phyloP scores from a whole-genome alignment of 1,140 invertebrate species.

The Cheumatopsyche charites region DNA sequence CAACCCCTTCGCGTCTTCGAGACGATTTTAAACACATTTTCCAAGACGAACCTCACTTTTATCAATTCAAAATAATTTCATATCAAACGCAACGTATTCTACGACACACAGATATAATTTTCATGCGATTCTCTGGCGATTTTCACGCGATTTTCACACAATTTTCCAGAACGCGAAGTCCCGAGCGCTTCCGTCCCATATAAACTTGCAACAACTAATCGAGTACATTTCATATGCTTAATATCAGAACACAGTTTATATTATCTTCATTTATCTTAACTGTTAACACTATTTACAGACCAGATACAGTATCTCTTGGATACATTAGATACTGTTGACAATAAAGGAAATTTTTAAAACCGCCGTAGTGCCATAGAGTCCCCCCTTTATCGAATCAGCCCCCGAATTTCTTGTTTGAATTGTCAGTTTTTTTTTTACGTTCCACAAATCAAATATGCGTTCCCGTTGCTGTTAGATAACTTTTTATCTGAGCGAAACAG shows the following conservation, averaged over 20 bases:
- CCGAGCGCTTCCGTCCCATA: constrained; percentile 27
- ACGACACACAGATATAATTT: too few species aligned
- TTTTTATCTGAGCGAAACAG: constrained; percentile 8
- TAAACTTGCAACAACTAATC: constrained; percentile 38
- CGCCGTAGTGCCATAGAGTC: not conserved
- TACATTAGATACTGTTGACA: constrained; percentile 46
- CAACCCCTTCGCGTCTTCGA: too few species aligned
- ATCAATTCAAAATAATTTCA: too few species aligned
- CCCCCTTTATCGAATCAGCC: too few species aligned
- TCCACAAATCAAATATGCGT: not conserved
- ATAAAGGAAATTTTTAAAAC: constrained; percentile 21
- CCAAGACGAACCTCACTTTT: too few species aligned
- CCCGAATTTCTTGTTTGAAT: too few species aligned
- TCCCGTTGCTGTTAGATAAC: too few species aligned
- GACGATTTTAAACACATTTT: too few species aligned
- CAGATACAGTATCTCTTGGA: constrained; percentile 45
- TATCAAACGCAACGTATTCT: too few species aligned
- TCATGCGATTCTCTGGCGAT: not conserved
- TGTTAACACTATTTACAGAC: constrained; percentile 47
- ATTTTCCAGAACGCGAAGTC: not conserved
- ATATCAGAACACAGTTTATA: constrained; percentile 47
- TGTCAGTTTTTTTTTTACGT: too few species aligned
- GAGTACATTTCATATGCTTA: constrained; percentile 45
- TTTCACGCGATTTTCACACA: not conserved
- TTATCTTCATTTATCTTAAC: constrained; percentile 49